Conservation (phyloP, 1,140 invertebrate genomes). For the Campoletis sonorensis region DNA sequence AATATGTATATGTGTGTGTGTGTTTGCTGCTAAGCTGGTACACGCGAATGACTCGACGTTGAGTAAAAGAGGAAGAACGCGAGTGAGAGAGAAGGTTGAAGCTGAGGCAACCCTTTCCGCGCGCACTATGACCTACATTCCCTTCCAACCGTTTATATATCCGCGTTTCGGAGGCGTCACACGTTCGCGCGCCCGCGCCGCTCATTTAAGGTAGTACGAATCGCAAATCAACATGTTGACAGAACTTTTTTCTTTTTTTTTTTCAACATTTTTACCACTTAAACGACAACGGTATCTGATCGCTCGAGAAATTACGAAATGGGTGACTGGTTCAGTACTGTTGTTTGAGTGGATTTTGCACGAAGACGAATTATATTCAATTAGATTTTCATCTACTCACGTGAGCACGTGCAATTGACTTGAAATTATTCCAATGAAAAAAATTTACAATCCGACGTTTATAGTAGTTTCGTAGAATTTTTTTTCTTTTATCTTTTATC, state of each 20-base stretch:
- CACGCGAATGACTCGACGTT: constrained; percentile 34
- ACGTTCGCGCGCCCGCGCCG: constrained; percentile 17
- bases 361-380: no score
- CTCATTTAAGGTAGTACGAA: constrained; percentile 20
- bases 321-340: no score
- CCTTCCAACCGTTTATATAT: constrained; percentile 36
- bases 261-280: not conserved
- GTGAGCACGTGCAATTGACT: no score
- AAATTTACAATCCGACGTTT: no score
- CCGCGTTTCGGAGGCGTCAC: constrained; percentile 43
- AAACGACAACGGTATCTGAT: no score
- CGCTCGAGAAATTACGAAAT: no score
- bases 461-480: no score
- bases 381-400: no score
- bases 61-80: constrained; percentile 12
- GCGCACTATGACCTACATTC: constrained; percentile 45
- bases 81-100: not conserved
- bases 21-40: not conserved
- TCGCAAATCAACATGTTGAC: not conserved
- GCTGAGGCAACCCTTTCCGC: constrained; percentile 31
- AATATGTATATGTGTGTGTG: not conserved
- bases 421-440: no score
- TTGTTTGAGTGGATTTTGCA: no score
- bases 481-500: no score
- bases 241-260: not conserved